Percentiles rank a stretch among this genome's conserved stretches.
Conservation (phyloP, 1,140 invertebrate genomes). For the Platorchestia sp. region DNA sequence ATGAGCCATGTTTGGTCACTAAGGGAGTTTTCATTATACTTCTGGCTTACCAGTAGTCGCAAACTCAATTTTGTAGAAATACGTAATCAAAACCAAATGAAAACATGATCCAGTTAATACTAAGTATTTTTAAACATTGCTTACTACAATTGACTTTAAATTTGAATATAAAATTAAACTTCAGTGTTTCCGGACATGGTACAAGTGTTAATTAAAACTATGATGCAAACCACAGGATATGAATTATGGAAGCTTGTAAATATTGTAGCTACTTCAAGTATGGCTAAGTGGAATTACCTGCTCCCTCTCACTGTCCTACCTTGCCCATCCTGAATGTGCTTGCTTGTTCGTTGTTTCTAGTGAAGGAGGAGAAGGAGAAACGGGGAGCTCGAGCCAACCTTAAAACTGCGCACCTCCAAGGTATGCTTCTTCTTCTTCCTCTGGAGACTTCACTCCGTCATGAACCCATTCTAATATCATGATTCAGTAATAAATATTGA, state of each 20-base stretch:
- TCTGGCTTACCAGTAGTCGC: too few relatives aligned
- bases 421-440: constrained; percentile 21
- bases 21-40: too few relatives aligned
- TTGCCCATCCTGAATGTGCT: constrained; percentile 15
- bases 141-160: too few relatives aligned
- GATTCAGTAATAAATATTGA: too few relatives aligned
- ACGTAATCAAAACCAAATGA: too few relatives aligned
- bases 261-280: neutral
- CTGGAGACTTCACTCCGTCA: neutral
- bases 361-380: constrained; percentile 52
- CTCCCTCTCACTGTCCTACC: neutral
- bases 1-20: neutral
- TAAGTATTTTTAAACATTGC: too few relatives aligned
- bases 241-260: neutral
- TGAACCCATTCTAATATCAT: too few relatives aligned
- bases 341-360: constrained; percentile 53
- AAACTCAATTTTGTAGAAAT: too few relatives aligned
- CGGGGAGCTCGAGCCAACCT: constrained; percentile 52
- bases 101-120: too few relatives aligned
- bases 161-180: too few relatives aligned
- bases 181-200: too few relatives aligned
- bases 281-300: neutral
- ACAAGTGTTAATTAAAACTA: neutral
- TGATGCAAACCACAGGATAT: neutral
- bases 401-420: constrained; percentile 53